Evolutionary conservation across 2,113 vertebrate species (phyloP).

Genomic region (Cacatua alba): DNA sequence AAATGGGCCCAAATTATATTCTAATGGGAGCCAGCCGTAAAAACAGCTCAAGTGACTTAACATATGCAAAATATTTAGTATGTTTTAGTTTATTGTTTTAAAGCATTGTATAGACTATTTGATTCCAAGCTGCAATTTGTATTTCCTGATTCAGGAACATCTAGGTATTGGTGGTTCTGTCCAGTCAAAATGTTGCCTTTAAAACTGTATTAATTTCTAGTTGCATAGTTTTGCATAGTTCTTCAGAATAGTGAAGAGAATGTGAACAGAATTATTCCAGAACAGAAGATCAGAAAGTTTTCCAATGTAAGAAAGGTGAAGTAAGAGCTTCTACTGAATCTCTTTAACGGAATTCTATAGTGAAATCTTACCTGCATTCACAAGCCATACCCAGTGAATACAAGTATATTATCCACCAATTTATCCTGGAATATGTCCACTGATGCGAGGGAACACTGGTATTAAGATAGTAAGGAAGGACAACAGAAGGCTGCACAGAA

Average conservation of each 20-base stretch:
- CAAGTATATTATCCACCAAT: background rate
- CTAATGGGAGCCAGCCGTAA: background rate
- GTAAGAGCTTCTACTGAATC: background rate
- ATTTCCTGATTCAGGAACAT: background rate
- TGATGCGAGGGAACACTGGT: background rate
- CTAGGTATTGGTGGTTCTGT: background rate
- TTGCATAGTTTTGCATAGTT: background rate
- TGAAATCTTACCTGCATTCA: background rate
- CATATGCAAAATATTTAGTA: conserved; percentile 28
- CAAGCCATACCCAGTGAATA: background rate
- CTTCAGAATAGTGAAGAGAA: background rate
- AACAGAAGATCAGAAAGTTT: background rate
- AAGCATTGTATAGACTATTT: background rate
- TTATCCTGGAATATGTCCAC: background rate
- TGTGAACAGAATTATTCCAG: background rate
- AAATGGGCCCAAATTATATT: conserved; percentile 52
- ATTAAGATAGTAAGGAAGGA: background rate
- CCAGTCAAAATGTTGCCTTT: background rate
- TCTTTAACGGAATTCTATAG: background rate
- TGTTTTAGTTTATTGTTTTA: conserved; percentile 24
- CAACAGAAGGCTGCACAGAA: background rate
- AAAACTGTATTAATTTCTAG: background rate
- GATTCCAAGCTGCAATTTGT: background rate
- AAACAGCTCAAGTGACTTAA: conserved; percentile 42
- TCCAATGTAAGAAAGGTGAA: background rate